Base-by-base conservation (phyloP, 2,888 invertebrate species). In the Chymomyza fuscimana region DNA sequence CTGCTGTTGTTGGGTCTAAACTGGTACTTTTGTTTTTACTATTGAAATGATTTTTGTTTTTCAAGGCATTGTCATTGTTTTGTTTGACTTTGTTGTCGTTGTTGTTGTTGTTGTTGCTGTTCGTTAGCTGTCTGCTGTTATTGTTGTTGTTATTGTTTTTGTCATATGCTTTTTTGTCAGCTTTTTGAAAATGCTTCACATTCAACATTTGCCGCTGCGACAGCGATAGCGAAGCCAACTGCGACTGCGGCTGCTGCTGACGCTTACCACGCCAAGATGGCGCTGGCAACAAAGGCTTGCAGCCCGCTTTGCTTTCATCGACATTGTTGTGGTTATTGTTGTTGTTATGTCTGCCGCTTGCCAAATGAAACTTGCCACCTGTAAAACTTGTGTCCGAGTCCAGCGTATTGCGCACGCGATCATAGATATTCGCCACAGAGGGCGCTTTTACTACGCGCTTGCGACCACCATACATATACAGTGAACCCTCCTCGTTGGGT, bases 391-490 rank as follows among this genome's bases (percentile, higher is more conserved):
- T 75, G 63, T 89, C 82, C 46, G 76, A 67, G 46, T 78, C 80
- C 40, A 72, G 29, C 9, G 83, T 76, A 68, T 76, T 80, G 60
- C 86, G 82, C 66, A 90, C 78, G 16, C 86, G 89, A 72, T 92
- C 92, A 80, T 92, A 91, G 65, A 91, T 87, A 71, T 91, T 89
- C n/a, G 82, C 74, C 32, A 82, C 74, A 60, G 86, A 77, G 46
- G 89, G 86, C 68, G 84, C 77, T 70, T 86, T 90, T 50, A 78
- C 77, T 67, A 88, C 86, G 19, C 89, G 87, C 22, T 80, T 79
- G 2, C 90, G 88, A 15, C 90, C 90, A n/a, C 90, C 90, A 75
- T 90, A 90, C 80, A 90, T 84, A 61, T 90, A 90, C 12, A 90
- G 78, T 1, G 90, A 82, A 19, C 90, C 90, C 80, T 90, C 90